These are phyloP conservation scores for Crocodylus rhombifer DNA, from an alignment of 2,797 vertebrate genomes.

Conservation along the genomic window DNA sequence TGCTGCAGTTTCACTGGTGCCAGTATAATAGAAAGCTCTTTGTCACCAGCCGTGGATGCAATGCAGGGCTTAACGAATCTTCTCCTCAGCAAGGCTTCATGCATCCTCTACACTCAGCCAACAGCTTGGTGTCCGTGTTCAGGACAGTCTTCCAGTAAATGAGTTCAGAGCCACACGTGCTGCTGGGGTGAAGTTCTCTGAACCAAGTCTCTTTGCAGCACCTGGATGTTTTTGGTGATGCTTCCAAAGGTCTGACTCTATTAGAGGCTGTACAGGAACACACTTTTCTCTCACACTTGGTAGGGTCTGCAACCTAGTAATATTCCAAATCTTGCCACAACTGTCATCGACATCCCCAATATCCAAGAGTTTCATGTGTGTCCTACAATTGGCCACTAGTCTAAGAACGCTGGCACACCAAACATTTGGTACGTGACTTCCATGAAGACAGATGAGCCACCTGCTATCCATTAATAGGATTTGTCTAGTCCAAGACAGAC, in stretches of 20 bases:
- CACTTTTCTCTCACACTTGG: rapidly evolving
- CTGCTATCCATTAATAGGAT: rapidly evolving
- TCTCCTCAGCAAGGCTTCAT: no score
- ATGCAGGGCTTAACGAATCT: neutral
- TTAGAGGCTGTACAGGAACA: no score
- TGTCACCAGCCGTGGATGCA: neutral
- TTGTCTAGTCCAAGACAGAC: rapidly evolving
- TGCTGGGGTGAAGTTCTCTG: no score
- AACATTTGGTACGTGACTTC: rapidly evolving
- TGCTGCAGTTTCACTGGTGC: neutral
- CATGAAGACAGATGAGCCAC: neutral
- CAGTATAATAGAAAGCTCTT: neutral
- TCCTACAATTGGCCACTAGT: rapidly evolving
- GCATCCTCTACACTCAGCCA: no score
- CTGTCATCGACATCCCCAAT: rapidly evolving
- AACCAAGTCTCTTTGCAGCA: no score
- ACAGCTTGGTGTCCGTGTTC: no score
- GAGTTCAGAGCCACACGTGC: no score
- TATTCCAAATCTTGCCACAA: no score
- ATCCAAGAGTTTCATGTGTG: neutral
- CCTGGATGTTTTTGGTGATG: no score
- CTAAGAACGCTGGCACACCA: neutral
- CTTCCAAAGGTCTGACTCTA: no score
- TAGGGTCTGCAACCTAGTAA: neutral
- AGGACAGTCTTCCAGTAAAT: no score